Percentiles rank a stretch among this genome's conserved stretches.
These are phyloP conservation scores for Dasypogon diadema DNA, from an alignment of 2,888 invertebrate genomes.

Conservation along the genomic window DNA sequence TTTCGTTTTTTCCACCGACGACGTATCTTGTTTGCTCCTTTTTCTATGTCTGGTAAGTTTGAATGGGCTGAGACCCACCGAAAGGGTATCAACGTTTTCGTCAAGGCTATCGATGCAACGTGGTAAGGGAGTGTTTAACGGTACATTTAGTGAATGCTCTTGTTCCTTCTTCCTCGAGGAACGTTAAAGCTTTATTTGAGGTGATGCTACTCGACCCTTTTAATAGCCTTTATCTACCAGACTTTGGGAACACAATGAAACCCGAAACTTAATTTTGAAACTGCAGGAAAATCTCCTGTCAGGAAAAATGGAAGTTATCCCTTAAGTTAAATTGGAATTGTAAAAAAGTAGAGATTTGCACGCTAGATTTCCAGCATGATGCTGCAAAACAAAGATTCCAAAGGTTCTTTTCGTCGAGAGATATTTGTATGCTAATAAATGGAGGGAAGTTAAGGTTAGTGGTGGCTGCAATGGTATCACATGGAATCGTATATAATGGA, in stretches of 20 bases:
- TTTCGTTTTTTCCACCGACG: constrained; percentile 34
- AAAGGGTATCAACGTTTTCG: constrained; percentile 14
- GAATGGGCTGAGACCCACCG: not conserved
- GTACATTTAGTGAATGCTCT: not conserved
- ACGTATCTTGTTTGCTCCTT: constrained; percentile 24
- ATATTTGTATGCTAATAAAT: too few relatives aligned
- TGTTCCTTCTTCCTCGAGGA: constrained; percentile 11
- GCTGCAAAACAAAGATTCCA: too few relatives aligned
- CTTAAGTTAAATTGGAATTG: not conserved
- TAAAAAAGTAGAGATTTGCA: not conserved
- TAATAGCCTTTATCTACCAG: not conserved
- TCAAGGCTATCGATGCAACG: not conserved
- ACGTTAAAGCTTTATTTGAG: constrained; percentile 15
- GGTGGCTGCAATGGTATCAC: too few relatives aligned
- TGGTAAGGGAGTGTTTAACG: not conserved
- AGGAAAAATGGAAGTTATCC: not conserved
- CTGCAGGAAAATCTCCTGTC: not conserved
- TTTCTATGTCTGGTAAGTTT: constrained; percentile 42
- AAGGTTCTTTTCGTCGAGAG: too few relatives aligned
- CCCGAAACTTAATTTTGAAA: constrained; percentile 32
- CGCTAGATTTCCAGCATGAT: too few relatives aligned
- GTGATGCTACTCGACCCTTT: constrained; percentile 1
- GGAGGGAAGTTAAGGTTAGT: too few relatives aligned
- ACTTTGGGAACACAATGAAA: not conserved
- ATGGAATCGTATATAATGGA: too few relatives aligned